Percentiles rank a stretch among this genome's conserved stretches.
Conservation (phyloP, 2,113 vertebrate genomes). For the Morone saxatilis region DNA sequence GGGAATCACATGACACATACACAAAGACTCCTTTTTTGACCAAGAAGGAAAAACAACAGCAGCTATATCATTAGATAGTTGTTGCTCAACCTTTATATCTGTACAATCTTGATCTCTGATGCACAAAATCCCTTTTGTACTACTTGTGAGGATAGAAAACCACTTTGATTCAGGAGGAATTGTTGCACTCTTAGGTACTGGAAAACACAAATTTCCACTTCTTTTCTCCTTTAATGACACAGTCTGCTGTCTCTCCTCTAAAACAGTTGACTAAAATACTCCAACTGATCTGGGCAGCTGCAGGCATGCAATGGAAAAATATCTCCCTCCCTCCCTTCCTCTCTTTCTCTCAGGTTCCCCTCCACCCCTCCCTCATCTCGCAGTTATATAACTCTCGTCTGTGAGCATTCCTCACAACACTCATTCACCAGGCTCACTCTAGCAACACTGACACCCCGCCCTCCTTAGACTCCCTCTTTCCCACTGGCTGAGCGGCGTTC, state of each 20-base stretch:
- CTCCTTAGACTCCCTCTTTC: constrained; percentile 23
- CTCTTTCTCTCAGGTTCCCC: constrained; percentile 68
- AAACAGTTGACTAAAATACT: constrained; percentile 81
- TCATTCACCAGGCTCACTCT: constrained; percentile 83
- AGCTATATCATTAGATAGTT: constrained; percentile 27
- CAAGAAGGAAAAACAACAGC: constrained; percentile 16
- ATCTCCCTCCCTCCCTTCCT: constrained; percentile 52
- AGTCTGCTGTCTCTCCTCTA: constrained; percentile 63
- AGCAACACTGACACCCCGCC: constrained; percentile 75
- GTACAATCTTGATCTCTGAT: background rate
- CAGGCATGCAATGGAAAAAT: constrained; percentile 85
- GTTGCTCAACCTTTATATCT: background rate
- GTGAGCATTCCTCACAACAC: constrained; percentile 84
- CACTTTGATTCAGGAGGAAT: constrained; percentile 32
- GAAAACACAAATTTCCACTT: constrained; percentile 68
- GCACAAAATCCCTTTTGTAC: constrained; percentile 15
- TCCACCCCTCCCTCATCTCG: constrained; percentile 69
- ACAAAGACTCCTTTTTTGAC: constrained; percentile 57
- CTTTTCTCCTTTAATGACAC: constrained; percentile 47
- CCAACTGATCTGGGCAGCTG: constrained; percentile 79
- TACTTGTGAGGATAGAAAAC: constrained; percentile 36
- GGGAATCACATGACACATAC: constrained; percentile 64
- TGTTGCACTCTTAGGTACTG: constrained; percentile 45
- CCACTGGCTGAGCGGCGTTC: constrained; percentile 64
- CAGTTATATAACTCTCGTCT: constrained; percentile 88